Conservation (phyloP, 2,797 vertebrate genomes). For the Labroides dimidiatus region DNA sequence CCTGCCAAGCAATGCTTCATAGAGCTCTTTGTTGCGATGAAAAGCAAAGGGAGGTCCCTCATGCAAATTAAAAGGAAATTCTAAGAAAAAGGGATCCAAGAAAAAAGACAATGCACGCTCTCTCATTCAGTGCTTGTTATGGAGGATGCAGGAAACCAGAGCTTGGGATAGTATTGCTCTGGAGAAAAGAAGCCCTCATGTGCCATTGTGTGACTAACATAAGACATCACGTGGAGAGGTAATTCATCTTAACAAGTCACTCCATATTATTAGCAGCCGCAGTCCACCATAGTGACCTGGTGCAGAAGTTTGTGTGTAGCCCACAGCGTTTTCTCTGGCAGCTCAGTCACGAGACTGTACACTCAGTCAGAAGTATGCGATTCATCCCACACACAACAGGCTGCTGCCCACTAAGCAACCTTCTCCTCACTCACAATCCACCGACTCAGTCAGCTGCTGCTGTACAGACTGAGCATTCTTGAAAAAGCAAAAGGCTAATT, state of each 20-base stretch:
- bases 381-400: conserved; percentile 66
- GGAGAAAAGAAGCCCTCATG: conserved; percentile 27
- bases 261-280: conserved; percentile 28
- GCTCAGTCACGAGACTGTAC: conserved; percentile 53
- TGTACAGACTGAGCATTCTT: neutral
- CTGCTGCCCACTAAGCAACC: conserved; percentile 50
- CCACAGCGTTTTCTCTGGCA: conserved; percentile 24
- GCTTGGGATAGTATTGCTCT: conserved; percentile 18
- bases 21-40: conserved; percentile 68
- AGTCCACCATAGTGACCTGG: conserved; percentile 27
- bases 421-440: conserved; percentile 52
- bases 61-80: conserved; percentile 67
- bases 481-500: conserved; percentile 17
- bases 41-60: conserved; percentile 61
- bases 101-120: conserved; percentile 58
- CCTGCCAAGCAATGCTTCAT: conserved; percentile 59
- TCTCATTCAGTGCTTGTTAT: conserved; percentile 44
- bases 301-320: conserved; percentile 30
- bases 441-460: conserved; percentile 52
- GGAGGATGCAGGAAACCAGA: conserved; percentile 33
- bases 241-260: conserved; percentile 47
- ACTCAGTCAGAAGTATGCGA: conserved; percentile 49
- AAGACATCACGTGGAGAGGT: conserved; percentile 38
- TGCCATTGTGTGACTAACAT: conserved; percentile 45
- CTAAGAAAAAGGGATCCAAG: conserved; percentile 57